A percentile compares a stretch with the other conserved stretches of the same genome.
phyloP scores from a whole-genome alignment of 2,888 invertebrate species.

The Scaptomyza tumidula region DNA sequence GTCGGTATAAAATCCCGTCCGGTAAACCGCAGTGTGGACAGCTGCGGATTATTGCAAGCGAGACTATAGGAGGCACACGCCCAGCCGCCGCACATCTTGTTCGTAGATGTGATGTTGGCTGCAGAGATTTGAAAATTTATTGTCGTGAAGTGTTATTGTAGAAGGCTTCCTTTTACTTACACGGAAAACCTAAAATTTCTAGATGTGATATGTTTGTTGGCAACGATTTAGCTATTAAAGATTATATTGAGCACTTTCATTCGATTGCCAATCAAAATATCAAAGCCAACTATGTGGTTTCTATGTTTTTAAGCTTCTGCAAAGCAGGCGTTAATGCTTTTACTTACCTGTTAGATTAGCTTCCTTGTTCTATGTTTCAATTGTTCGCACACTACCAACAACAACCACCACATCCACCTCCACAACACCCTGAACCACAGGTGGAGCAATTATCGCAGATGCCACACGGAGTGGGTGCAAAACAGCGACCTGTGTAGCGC shows the following conservation, averaged over 20 bases:
- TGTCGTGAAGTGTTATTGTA: not conserved
- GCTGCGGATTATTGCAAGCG: constrained; percentile 57
- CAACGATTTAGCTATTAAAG: constrained; percentile 6
- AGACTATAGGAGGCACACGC: constrained; percentile 65
- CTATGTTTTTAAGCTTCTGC: not conserved
- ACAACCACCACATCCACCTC: constrained; percentile 43
- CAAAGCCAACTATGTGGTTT: constrained; percentile 26
- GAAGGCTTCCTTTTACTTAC: constrained; percentile 7
- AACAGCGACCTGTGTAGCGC: constrained; percentile 64
- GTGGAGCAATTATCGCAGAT: constrained; percentile 46
- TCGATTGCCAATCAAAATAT: not conserved
- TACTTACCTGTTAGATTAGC: not conserved
- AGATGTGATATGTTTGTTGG: constrained; percentile 3
- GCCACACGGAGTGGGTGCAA: constrained; percentile 66
- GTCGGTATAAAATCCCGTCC: constrained; percentile 67
- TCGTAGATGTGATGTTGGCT: not conserved
- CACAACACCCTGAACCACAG: constrained; percentile 34
- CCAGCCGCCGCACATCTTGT: constrained; percentile 69
- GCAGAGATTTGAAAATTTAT: not conserved
- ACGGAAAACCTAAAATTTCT: constrained; percentile 1
- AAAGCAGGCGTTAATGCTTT: not conserved
- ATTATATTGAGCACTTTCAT: not conserved
- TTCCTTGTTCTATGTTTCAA: not conserved
- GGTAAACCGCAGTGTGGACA: constrained; percentile 65
- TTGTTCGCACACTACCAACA: constrained; percentile 19